Percentiles rank a stretch among this genome's conserved stretches.
These are phyloP conservation scores for Rhagonycha fulva DNA, from an alignment of 2,888 invertebrate species.

Conservation along the genomic window DNA sequence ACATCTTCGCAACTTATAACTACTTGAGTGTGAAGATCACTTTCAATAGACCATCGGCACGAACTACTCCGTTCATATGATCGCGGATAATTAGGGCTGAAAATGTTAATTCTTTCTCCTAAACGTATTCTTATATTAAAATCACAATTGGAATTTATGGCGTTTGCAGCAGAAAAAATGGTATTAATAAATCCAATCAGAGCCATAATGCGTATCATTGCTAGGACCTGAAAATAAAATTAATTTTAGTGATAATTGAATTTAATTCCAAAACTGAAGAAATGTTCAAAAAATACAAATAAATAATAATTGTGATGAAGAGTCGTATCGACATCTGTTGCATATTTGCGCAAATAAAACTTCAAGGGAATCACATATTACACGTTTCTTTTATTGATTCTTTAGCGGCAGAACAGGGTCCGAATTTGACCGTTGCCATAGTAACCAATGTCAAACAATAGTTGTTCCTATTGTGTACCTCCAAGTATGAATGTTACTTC, in stretches of 20 bases:
- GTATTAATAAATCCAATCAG: constrained; percentile 44
- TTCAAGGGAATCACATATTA: background rate
- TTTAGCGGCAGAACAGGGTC: background rate
- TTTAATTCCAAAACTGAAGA: too few relatives aligned
- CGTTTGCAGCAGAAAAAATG: constrained; percentile 42
- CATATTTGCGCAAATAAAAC: background rate
- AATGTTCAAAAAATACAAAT: too few relatives aligned
- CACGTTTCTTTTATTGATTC: background rate
- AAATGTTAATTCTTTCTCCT: constrained; percentile 54
- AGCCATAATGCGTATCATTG: constrained; percentile 31
- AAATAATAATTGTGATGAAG: too few relatives aligned
- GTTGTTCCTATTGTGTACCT: background rate
- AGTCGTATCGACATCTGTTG: background rate
- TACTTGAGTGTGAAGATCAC: constrained; percentile 56
- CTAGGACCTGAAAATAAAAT: background rate
- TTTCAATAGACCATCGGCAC: constrained; percentile 60
- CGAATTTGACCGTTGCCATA: background rate
- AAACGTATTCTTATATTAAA: constrained; percentile 51
- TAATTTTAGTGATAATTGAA: background rate
- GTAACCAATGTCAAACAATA: background rate
- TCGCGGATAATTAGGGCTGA: constrained; percentile 58
- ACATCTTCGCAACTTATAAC: constrained; percentile 57
- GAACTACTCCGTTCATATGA: constrained; percentile 49
- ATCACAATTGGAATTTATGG: constrained; percentile 55
- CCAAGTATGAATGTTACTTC: background rate